Base-by-base conservation (phyloP, 2,113 vertebrate species). In the Lathamus discolor region DNA sequence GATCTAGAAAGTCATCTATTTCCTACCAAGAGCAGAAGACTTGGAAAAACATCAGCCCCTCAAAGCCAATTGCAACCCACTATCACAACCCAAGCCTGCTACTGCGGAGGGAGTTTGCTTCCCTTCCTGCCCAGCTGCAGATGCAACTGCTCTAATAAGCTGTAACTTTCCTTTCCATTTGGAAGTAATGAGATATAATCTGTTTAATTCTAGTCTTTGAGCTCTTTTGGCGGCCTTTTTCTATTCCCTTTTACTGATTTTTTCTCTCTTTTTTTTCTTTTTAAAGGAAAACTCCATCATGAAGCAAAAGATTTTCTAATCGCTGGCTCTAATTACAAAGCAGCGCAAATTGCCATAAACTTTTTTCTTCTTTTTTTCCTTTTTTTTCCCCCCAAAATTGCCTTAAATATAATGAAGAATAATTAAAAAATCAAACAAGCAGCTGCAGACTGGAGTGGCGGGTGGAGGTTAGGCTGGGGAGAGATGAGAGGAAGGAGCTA, bases 111-210 rank as follows among this genome's bases (percentile, higher is more conserved):
- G 94, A 86, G 62, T 83, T 91, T 64, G 62, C 84, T 86, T 89
- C 82, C 57, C 67, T 90, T 91, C 90, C 93, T 95, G 92, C 94
- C 95, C 96, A 96, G 95, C 91, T 96, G 94, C 96, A 97, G 96
- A 96, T 96, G 95, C 87, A 87, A 90, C 52, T 19, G 91, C 95
- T 96, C 94, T 88, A 92, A 93, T 95, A 96, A 59, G 83, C 88
- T 93, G 86, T 63, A 93, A 92, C 93, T 96, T 93, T 93, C 68
- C 74, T 94, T 96, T 84, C 96, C 96, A 96, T 97, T 97, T 97
- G 93, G 94, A 96, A 96, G 93, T 97, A 97, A 97, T 96, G 97
- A 97, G 97, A 97, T 96, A 96, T 97, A 97, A 97, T 97, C 97
- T 97, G 95, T 95, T 97, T 97, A 97, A 97, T 97, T 97, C 97